A percentile compares a stretch with the other conserved stretches of the same genome.
These are phyloP conservation scores for Drosophila multiciliata DNA, from an alignment of 2,888 invertebrate genomes.

Conservation along the genomic window DNA sequence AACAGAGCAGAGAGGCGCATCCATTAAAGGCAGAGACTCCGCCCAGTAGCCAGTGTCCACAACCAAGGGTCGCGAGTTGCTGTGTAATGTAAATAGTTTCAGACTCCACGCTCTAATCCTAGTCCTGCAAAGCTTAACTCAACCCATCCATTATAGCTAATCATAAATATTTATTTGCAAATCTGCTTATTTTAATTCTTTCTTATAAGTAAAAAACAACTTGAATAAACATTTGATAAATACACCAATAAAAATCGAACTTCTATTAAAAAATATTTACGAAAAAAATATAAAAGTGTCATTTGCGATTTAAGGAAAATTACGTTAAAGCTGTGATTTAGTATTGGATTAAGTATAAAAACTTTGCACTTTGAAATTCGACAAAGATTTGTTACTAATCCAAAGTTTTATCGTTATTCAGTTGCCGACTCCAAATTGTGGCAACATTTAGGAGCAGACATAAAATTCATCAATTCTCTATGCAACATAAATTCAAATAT, in stretches of 20 bases:
- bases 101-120: neutral
- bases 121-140: neutral
- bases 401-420: neutral
- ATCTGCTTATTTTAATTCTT: neutral
- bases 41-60: slow-evolving; percentile 89
- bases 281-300: neutral
- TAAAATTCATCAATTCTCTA: slow-evolving; percentile 4
- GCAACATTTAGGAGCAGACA: slow-evolving; percentile 12
- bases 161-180: neutral
- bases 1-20: slow-evolving; percentile 89
- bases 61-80: slow-evolving; percentile 84
- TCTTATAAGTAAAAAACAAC: neutral
- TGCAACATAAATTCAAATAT: slow-evolving; percentile 49
- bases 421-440: slow-evolving; percentile 1
- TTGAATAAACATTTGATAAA: neutral
- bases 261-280: neutral
- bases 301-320: neutral
- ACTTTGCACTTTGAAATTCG: neutral
- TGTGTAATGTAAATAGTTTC: slow-evolving; percentile 34
- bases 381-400: neutral
- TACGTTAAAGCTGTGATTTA: neutral
- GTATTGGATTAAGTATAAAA: neutral
- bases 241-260: neutral
- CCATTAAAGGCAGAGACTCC: slow-evolving; percentile 88
- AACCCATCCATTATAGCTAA: neutral